phyloP scores from a whole-genome alignment of 2,888 invertebrate genomes.

The Acholoe squamosa region DNA sequence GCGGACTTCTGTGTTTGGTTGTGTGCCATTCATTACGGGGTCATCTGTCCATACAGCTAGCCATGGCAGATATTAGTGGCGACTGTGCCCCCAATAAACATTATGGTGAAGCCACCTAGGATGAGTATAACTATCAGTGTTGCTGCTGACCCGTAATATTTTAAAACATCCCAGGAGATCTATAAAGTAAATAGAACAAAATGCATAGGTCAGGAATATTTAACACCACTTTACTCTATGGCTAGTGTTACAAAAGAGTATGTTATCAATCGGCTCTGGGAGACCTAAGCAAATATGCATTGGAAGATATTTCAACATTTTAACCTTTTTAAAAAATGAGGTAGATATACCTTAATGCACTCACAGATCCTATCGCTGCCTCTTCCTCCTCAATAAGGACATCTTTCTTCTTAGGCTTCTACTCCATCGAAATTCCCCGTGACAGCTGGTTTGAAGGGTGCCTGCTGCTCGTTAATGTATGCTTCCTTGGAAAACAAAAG shows the following conservation, averaged over 20 bases:
- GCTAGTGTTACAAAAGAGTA: no score
- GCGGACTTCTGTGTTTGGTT: neutral
- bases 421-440: neutral
- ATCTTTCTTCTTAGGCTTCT: neutral
- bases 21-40: slow-evolving; percentile 17
- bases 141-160: neutral
- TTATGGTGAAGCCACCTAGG: neutral
- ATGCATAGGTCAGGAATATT: no score
- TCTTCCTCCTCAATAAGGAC: slow-evolving; percentile 15
- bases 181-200: neutral
- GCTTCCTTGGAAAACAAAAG: no score
- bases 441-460: neutral
- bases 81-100: neutral
- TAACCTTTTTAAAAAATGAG: no score
- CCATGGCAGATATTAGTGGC: slow-evolving; percentile 47
- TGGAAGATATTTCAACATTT: no score
- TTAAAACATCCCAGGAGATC: neutral
- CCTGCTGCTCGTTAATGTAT: neutral
- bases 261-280: no score
- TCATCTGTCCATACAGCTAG: slow-evolving; percentile 48
- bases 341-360: neutral
- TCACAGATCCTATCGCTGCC: slow-evolving; percentile 31
- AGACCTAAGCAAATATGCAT: no score
- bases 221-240: no score
- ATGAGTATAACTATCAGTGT: neutral